Evolutionary conservation across 1,140 invertebrate genomes (phyloP), one percentile per base, ranked within the genome.

Genomic region (Drosophila albomicans): DNA sequence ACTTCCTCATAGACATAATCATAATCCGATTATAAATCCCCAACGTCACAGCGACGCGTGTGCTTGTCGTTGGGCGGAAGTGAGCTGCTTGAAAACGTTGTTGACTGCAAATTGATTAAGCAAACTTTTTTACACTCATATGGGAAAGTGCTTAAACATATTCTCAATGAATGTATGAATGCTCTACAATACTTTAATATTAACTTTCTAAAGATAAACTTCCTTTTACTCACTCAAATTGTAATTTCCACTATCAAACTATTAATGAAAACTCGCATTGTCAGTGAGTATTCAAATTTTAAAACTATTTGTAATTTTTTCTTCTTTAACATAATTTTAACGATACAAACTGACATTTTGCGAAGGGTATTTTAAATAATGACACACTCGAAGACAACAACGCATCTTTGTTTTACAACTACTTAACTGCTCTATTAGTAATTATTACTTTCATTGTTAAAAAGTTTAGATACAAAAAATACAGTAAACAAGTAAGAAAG

Each of bases 21-120:
- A 75, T 88, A 88, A 88, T 88, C 84, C 69, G 85, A 82, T 88
- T 88, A 87, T 67, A 48, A 45, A 16, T 61, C 62, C 51, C 48
- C 38, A 49, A 54, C 64, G 51, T 52, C 69, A 61, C 8, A 28
- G 11, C 64, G 41, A 56, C 32, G 45, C 10, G 15, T 20, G 57
- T n/a, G 54, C 13, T 65, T 46, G 30, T 62, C 15, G 16, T 2
- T 28, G 8, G 16, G 35, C 2, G 57, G 5, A 25, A 13, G 30
- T 49, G 32, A 41, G 66, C 35, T 41, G 32, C 38, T 67, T 25
- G 38, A 59, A 28, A 69, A 82, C 78, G 58, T 78, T 78, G 69
- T 86, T 81, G 59, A 81, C 78, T 79, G 43, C 48, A 70, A 75
- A 82, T 82, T 88, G 70, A 78, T 75, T 68, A 79, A 57, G 68